phyloP scores from a whole-genome alignment of 2,113 vertebrate genomes.

The Cottus gobio region DNA sequence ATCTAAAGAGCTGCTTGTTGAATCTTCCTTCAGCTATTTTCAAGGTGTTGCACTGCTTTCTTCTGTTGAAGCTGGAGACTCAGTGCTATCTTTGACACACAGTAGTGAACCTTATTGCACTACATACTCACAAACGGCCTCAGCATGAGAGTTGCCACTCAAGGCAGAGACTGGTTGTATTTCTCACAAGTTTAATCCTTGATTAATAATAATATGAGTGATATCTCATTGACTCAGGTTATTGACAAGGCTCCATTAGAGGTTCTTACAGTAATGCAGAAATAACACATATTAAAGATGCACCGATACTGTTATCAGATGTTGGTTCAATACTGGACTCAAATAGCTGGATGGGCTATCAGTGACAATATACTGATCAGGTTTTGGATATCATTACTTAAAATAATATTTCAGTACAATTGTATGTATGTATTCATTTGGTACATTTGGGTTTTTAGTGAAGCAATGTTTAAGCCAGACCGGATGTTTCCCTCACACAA shows the following conservation, averaged over 20 bases:
- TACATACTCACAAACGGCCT: neutral
- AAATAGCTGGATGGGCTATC: too few relatives aligned
- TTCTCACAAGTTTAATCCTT: neutral
- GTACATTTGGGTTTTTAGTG: neutral
- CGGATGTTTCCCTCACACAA: neutral
- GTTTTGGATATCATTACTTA: too few relatives aligned
- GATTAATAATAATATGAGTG: neutral
- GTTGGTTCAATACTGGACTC: too few relatives aligned
- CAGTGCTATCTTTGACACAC: neutral
- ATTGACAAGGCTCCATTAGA: too few relatives aligned
- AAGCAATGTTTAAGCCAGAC: neutral
- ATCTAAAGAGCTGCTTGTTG: neutral
- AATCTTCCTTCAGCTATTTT: neutral
- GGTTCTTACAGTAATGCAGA: too few relatives aligned
- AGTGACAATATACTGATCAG: too few relatives aligned
- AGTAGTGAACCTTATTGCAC: neutral
- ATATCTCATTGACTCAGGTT: too few relatives aligned
- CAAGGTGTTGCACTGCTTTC: neutral
- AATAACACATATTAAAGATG: too few relatives aligned
- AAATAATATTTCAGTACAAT: neutral
- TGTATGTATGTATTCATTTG: neutral
- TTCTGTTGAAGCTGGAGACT: neutral
- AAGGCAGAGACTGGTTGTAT: neutral
- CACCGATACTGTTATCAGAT: too few relatives aligned
- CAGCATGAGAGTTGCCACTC: neutral